Evolutionary conservation across 2,113 vertebrate species (phyloP).

Genomic region (Channa maculata): DNA sequence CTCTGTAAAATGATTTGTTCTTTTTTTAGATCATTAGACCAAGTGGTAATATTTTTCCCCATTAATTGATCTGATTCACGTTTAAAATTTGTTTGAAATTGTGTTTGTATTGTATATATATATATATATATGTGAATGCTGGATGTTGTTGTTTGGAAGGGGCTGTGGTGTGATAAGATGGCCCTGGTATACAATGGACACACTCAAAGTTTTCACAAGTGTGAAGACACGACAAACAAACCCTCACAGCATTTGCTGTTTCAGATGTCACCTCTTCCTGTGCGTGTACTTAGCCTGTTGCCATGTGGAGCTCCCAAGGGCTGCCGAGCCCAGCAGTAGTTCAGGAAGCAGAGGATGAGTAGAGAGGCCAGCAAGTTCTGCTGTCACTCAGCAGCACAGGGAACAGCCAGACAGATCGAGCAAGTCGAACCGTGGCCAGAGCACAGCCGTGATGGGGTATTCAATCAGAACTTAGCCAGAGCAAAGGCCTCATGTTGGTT

Average conservation of each 20-base stretch:
- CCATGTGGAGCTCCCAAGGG: constrained; percentile 66
- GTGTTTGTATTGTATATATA: not conserved
- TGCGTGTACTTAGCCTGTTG: constrained; percentile 70
- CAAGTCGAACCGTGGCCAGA: constrained; percentile 37
- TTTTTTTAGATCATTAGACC: constrained; percentile 1
- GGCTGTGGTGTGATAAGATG: not conserved
- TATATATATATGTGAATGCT: not conserved
- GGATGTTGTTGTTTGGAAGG: constrained; percentile 5
- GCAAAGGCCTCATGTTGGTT: constrained; percentile 26
- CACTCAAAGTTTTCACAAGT: constrained; percentile 33
- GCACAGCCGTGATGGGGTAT: constrained; percentile 16
- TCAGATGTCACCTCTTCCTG: constrained; percentile 75
- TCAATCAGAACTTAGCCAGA: constrained; percentile 36
- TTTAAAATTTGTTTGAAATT: not conserved
- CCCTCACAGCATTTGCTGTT: constrained; percentile 65
- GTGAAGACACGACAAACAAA: constrained; percentile 54
- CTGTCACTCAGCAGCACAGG: constrained; percentile 71
- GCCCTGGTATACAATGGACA: not conserved
- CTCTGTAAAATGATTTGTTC: not conserved
- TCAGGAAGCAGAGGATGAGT: constrained; percentile 67
- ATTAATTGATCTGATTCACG: not conserved
- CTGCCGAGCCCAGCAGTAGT: constrained; percentile 57
- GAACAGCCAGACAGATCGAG: constrained; percentile 37
- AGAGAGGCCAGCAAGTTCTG: constrained; percentile 52
- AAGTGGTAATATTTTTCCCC: constrained; percentile 12